Base-by-base conservation (phyloP, 1,140 invertebrate genomes). In the Dolichoris vasculosae region DNA sequence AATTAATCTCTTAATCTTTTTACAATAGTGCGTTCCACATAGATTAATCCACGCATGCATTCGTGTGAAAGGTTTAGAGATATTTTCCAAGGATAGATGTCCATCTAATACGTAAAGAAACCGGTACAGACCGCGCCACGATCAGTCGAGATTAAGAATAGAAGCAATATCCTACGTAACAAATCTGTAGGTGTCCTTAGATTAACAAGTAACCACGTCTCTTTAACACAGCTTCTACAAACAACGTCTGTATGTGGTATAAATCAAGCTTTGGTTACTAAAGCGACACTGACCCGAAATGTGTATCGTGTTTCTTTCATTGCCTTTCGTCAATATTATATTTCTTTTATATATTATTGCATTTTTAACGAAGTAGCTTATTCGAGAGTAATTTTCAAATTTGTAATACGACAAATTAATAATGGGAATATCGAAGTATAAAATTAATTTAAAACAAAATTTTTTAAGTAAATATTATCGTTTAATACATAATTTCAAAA, bases 61-160 rank as follows among this genome's bases (percentile, higher is more conserved):
- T 48, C n/a, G 26, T n/a, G 73, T 83, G 82, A 83, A 83, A 83
- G 73, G 73, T 77, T 35, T 11, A 43, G 26, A 71, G 13, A 71
- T 55, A 79, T 71, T 78, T 84, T 79, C 71, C 83, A 84, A 84
- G 83, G 64, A 84, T 71, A 51, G n/a, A 55, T 35, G 75, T 26
- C 43, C 43, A 48, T 30, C 67, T 4, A 59, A 20, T 26, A 40
- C 3, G 20, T 63, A 13, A 55, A 43, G 71, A n/a, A 40, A 38
- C 71, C 26, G 15, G 23, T n/a, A 26, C 67, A 0, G 40, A 43
- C 2, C 35, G 67, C 64, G 6, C 30, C 7, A 9, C 11, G 59
- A 77, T 46, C 38, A 71, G n/a, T 73, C 67, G 76, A 63, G 46
- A 85, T 85, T 85, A 63, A n/a, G n/a, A n/a, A 71, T 76, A 67